A percentile compares a stretch with the other conserved stretches of the same genome.
phyloP scores from a whole-genome alignment of 2,888 invertebrate genomes.

The Sicus ferrugineus region DNA sequence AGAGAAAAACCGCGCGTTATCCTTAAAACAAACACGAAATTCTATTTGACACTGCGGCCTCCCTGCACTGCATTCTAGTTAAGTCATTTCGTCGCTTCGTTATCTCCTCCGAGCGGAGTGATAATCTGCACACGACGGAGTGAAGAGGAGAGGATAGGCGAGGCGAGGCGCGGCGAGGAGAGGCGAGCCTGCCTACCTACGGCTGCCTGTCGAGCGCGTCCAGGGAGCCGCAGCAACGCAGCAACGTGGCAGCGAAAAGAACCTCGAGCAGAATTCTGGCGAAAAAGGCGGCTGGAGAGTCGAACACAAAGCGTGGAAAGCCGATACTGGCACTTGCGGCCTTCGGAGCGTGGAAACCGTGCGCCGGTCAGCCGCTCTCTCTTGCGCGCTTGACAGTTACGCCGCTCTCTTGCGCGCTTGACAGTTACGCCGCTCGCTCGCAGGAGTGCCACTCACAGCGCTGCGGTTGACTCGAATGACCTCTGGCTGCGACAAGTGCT shows the following conservation, averaged over 20 bases:
- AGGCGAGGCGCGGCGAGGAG: not conserved
- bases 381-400: not conserved
- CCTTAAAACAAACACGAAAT: conserved; percentile 25
- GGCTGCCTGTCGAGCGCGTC: not conserved
- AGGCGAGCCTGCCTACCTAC: not conserved
- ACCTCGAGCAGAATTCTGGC: conserved; percentile 19
- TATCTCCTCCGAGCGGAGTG: conserved; percentile 28
- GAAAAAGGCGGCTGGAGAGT: conserved; percentile 31
- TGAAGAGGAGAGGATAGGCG: not conserved
- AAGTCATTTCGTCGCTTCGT: conserved; percentile 26
- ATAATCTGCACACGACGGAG: conserved; percentile 28
- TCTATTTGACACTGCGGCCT: not conserved
- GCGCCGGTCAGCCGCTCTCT: not conserved
- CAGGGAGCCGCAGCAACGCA: not conserved
- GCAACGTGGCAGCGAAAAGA: not conserved
- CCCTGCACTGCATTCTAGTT: conserved; percentile 4
- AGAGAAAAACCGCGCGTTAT: conserved; percentile 5
- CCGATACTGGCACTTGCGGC: not conserved
- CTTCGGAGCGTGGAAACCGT: not conserved
- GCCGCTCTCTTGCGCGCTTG: too few species aligned
- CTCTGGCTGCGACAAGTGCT: not conserved
- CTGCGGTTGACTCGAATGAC: not conserved
- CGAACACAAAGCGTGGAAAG: conserved; percentile 20
- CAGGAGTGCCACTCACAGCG: not conserved
- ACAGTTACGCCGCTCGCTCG: not conserved